phyloP scores from a whole-genome alignment of 92 coral and sea anemone species.

The Porites evermanni region DNA sequence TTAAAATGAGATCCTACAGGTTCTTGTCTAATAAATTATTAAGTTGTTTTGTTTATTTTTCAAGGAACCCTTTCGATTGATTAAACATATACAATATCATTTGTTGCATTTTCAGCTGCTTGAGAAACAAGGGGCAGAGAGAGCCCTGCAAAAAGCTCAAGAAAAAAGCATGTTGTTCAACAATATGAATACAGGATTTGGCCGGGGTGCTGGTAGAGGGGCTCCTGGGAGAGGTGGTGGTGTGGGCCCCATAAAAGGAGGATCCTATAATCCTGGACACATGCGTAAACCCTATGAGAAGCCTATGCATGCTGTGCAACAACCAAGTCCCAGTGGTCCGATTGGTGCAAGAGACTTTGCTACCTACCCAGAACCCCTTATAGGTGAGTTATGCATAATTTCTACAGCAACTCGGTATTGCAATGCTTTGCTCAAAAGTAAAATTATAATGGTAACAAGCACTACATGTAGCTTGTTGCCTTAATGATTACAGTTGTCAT shows the following conservation, averaged over 20 bases:
- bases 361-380: slow-evolving; percentile 90
- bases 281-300: slow-evolving; percentile 91
- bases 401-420: not conserved
- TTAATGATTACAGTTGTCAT: too few species aligned
- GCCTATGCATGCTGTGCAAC: slow-evolving; percentile 70
- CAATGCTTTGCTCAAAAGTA: too few species aligned
- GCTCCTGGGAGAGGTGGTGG: slow-evolving; percentile 47
- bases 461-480: too few species aligned
- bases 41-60: not conserved
- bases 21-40: too few species aligned
- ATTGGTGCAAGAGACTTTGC: slow-evolving; percentile 91
- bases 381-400: slow-evolving; percentile 65
- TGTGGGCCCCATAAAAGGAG: slow-evolving; percentile 64
- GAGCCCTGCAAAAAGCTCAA: slow-evolving; percentile 65
- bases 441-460: too few species aligned
- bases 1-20: too few species aligned
- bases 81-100: not conserved
- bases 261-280: slow-evolving; percentile 55
- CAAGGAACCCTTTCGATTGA: not conserved
- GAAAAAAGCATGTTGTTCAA: slow-evolving; percentile 41
- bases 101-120: slow-evolving; percentile 54
- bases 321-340: slow-evolving; percentile 73
- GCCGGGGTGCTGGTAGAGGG: slow-evolving; percentile 49
- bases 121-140: slow-evolving; percentile 89
- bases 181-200: slow-evolving; percentile 1